Conservation (phyloP, 1,140 invertebrate species). For the Cheumatopsyche charites region DNA sequence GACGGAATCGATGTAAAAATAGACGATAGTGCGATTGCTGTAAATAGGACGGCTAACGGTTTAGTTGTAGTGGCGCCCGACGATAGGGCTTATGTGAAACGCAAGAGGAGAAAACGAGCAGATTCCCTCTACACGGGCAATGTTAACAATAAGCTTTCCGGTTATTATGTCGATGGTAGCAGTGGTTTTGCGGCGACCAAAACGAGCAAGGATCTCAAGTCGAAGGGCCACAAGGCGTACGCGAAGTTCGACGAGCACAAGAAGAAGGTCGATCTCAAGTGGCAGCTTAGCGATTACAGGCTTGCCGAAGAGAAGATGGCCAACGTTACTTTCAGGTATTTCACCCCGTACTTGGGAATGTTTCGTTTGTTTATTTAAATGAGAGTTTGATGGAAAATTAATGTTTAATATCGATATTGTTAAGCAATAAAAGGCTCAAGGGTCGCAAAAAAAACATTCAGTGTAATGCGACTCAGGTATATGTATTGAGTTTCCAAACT, state of each 20-base stretch:
- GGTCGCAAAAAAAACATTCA: no score
- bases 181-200: background rate
- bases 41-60: slow-evolving; percentile 42
- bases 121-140: slow-evolving; percentile 38
- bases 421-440: no score
- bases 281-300: slow-evolving; percentile 39
- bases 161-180: slow-evolving; percentile 36
- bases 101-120: slow-evolving; percentile 14
- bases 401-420: no score
- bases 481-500: no score
- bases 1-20: slow-evolving; percentile 43
- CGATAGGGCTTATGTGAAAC: slow-evolving; percentile 27
- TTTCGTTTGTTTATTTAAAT: background rate
- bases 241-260: slow-evolving; percentile 21
- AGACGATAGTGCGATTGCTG: slow-evolving; percentile 25
- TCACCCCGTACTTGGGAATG: no score
- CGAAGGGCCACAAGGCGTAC: slow-evolving; percentile 32
- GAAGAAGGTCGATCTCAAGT: slow-evolving; percentile 23
- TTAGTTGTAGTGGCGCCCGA: slow-evolving; percentile 29
- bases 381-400: background rate
- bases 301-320: slow-evolving; percentile 33
- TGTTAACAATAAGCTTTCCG: slow-evolving; percentile 28
- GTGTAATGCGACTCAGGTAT: no score
- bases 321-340: slow-evolving; percentile 45
- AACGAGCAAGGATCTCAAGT: background rate